Evolutionary conservation across 2,888 invertebrate genomes (phyloP).

Genomic region (Macrophya annulata): DNA sequence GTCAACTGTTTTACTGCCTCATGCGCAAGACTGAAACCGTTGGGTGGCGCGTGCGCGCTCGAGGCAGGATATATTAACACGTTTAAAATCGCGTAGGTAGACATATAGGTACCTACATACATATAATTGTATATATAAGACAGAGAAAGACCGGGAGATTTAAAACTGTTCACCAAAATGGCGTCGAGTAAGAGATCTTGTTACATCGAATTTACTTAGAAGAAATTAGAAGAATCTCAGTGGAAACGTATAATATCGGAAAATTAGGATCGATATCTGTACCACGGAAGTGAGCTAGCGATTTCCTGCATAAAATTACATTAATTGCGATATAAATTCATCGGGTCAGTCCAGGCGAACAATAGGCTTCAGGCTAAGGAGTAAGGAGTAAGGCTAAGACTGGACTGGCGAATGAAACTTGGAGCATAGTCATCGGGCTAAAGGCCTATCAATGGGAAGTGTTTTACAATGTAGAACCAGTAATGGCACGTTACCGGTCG

Average conservation of each 20-base stretch:
- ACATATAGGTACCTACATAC: background rate
- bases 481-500: constrained; percentile 64
- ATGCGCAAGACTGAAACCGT: constrained; percentile 9
- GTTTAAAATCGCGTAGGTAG: constrained; percentile 33
- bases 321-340: constrained; percentile 76
- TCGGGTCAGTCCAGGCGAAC: constrained; percentile 69
- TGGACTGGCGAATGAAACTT: constrained; percentile 47
- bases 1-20: constrained; percentile 50
- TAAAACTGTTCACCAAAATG: background rate
- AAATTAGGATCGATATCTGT: constrained; percentile 1
- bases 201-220: background rate
- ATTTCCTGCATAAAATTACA: constrained; percentile 66
- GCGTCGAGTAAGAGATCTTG: background rate
- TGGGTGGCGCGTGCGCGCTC: constrained; percentile 37
- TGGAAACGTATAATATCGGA: background rate
- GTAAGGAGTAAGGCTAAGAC: background rate
- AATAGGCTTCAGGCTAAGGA: constrained; percentile 64
- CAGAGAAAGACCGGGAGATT: background rate
- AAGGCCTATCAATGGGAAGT: constrained; percentile 66
- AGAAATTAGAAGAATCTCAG: background rate
- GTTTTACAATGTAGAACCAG: constrained; percentile 72
- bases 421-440: constrained; percentile 40
- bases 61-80: constrained; percentile 37
- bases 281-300: constrained; percentile 57
- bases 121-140: background rate